Percentiles rank a stretch among this genome's conserved stretches.
These are phyloP conservation scores for Agonopterix heracliana DNA, from an alignment of 2,888 invertebrate species.

Conservation along the genomic window DNA sequence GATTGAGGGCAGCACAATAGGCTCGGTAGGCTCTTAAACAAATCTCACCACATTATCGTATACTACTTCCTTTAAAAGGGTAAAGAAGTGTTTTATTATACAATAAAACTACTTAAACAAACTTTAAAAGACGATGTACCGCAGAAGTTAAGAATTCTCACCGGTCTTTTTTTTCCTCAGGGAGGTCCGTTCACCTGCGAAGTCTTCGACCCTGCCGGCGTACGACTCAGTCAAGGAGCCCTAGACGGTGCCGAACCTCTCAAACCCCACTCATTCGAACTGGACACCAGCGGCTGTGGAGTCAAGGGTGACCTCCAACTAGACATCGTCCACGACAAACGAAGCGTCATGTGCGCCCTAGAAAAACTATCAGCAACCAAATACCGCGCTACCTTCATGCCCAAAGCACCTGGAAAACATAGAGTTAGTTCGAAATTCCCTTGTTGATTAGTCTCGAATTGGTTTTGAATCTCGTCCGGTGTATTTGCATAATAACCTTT, in stretches of 20 bases:
- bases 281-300: slow-evolving; percentile 77
- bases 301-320: slow-evolving; percentile 92
- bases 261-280: slow-evolving; percentile 90
- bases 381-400: slow-evolving; percentile 87
- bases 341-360: slow-evolving; percentile 88
- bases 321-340: slow-evolving; percentile 93
- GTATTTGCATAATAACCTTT: background rate
- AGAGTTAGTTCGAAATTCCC: slow-evolving; percentile 59
- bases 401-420: slow-evolving; percentile 86
- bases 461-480: background rate
- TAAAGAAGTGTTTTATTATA: too few species aligned
- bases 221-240: slow-evolving; percentile 82
- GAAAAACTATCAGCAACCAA: slow-evolving; percentile 86
- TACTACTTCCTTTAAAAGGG: too few species aligned
- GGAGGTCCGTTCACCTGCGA: slow-evolving; percentile 98
- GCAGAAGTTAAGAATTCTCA: too few species aligned
- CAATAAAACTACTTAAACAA: too few species aligned
- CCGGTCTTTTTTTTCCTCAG: slow-evolving; percentile 38
- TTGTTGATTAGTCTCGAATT: background rate
- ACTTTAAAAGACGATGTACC: too few species aligned
- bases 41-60: too few species aligned
- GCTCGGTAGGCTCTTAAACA: too few species aligned
- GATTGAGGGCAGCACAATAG: too few species aligned
- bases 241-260: slow-evolving; percentile 89
- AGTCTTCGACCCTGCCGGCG: slow-evolving; percentile 95